Percentiles rank a stretch among this genome's conserved stretches.
Evolutionary conservation across 2,113 vertebrate species (phyloP).

Genomic region (Regulus satrapa): DNA sequence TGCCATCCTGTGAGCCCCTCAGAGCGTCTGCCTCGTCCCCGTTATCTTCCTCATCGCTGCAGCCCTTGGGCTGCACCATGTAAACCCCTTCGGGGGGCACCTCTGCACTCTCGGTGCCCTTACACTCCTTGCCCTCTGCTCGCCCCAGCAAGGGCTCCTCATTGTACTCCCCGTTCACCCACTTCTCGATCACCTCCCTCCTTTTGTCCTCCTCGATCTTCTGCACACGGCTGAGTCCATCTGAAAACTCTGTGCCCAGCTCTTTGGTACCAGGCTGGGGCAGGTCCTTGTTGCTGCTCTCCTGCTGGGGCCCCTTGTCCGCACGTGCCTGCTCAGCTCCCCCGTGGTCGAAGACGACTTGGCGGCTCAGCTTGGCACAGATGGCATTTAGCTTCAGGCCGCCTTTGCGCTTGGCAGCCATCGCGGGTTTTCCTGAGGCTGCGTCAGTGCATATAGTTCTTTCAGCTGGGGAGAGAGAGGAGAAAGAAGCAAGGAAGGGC

Average conservation of each 20-base stretch:
- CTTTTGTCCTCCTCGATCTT: slow-evolving; percentile 93
- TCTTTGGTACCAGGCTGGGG: slow-evolving; percentile 79
- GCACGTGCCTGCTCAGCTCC: slow-evolving; percentile 79
- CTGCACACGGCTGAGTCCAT: slow-evolving; percentile 76
- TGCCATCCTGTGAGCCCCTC: slow-evolving; percentile 75
- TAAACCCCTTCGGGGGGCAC: slow-evolving; percentile 91
- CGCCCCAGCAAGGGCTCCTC: slow-evolving; percentile 79
- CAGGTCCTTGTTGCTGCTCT: slow-evolving; percentile 80
- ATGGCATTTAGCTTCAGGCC: slow-evolving; percentile 99
- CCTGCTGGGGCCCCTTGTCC: slow-evolving; percentile 76
- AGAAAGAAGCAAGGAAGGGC: neutral
- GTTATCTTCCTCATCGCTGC: slow-evolving; percentile 93
- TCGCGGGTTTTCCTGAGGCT: slow-evolving; percentile 94
- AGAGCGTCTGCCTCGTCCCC: slow-evolving; percentile 71
- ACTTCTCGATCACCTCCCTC: slow-evolving; percentile 97
- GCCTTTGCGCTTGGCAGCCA: slow-evolving; percentile 99
- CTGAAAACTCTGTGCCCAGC: slow-evolving; percentile 70
- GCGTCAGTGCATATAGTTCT: slow-evolving; percentile 96
- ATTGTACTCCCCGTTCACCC: slow-evolving; percentile 96
- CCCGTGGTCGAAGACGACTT: slow-evolving; percentile 90
- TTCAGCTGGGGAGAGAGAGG: slow-evolving; percentile 83
- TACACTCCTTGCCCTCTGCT: slow-evolving; percentile 61
- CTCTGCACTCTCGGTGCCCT: slow-evolving; percentile 72
- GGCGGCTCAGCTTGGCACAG: slow-evolving; percentile 99
- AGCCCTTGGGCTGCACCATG: slow-evolving; percentile 97